These are phyloP conservation scores for Stomatorhinus ivindoensis DNA, from an alignment of 2,113 vertebrate species.

Conservation along the genomic window DNA sequence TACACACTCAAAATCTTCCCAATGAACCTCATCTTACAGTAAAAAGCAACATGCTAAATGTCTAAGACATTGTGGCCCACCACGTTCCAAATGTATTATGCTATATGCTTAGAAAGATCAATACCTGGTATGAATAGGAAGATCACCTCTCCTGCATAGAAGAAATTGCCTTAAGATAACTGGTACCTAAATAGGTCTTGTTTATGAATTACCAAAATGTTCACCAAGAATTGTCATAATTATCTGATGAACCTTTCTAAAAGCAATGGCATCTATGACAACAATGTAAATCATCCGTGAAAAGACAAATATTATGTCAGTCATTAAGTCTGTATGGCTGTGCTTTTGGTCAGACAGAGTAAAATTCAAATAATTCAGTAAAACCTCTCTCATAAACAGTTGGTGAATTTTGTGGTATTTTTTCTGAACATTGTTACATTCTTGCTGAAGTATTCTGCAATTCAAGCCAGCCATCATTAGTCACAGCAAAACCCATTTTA, in stretches of 20 bases:
- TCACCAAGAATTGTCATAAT: conserved; percentile 22
- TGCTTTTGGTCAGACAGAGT: neutral
- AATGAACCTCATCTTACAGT: neutral
- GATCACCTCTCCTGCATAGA: neutral
- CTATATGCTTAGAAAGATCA: neutral
- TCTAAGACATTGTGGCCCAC: neutral
- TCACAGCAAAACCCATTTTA: neutral
- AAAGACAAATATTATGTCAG: neutral
- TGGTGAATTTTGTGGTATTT: neutral
- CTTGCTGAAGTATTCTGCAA: neutral
- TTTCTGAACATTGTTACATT: neutral
- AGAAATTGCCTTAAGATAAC: conserved; percentile 24
- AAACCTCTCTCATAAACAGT: neutral
- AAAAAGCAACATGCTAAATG: neutral
- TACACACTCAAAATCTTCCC: neutral
- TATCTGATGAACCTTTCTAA: conserved; percentile 30
- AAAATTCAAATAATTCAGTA: neutral
- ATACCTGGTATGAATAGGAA: neutral
- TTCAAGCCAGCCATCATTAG: neutral
- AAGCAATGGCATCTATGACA: neutral
- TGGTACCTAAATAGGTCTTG: conserved; percentile 39
- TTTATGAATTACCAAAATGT: conserved; percentile 29
- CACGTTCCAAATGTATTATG: neutral
- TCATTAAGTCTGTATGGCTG: neutral
- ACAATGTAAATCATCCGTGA: neutral